Evolutionary conservation across 1,140 invertebrate species (phyloP).

Genomic region (Megathymus violae): DNA sequence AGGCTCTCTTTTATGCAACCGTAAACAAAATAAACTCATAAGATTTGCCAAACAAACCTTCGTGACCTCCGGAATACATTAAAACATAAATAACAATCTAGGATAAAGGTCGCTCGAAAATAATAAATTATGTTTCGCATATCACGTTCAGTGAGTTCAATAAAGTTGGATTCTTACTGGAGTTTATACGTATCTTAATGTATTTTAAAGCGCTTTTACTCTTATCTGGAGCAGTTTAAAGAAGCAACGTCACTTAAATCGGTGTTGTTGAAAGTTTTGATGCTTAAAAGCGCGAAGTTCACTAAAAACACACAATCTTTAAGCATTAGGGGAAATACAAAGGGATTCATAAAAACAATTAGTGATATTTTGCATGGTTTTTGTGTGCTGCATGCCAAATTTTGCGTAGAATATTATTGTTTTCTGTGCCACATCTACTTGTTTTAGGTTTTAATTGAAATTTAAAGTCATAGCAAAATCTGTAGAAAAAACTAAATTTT

Average conservation of each 20-base stretch:
- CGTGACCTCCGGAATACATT: constrained; percentile 30
- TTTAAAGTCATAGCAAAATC: too few relatives aligned
- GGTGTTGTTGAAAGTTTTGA: constrained; percentile 31
- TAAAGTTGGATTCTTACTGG: constrained; percentile 41
- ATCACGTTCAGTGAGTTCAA: constrained; percentile 38
- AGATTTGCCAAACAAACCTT: constrained; percentile 17
- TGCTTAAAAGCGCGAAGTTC: constrained; percentile 28
- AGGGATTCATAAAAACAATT: constrained; percentile 10
- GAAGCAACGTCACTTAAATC: constrained; percentile 19
- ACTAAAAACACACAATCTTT: constrained; percentile 20
- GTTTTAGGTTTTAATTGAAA: too few relatives aligned
- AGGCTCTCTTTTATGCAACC: neutral
- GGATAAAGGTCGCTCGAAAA: constrained; percentile 16
- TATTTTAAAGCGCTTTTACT: constrained; percentile 27
- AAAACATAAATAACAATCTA: constrained; percentile 37
- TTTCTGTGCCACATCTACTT: too few relatives aligned
- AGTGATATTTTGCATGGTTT: neutral
- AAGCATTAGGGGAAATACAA: constrained; percentile 8
- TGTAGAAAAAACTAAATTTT: too few relatives aligned
- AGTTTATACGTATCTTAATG: constrained; percentile 42
- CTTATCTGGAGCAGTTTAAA: constrained; percentile 30
- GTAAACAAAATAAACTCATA: constrained; percentile 18
- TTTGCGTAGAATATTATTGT: too few relatives aligned
- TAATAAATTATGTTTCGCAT: constrained; percentile 46
- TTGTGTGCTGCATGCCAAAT: neutral